Evolutionary conservation across 2,888 invertebrate species (phyloP).

Genomic region (Mycalesis mineus): DNA sequence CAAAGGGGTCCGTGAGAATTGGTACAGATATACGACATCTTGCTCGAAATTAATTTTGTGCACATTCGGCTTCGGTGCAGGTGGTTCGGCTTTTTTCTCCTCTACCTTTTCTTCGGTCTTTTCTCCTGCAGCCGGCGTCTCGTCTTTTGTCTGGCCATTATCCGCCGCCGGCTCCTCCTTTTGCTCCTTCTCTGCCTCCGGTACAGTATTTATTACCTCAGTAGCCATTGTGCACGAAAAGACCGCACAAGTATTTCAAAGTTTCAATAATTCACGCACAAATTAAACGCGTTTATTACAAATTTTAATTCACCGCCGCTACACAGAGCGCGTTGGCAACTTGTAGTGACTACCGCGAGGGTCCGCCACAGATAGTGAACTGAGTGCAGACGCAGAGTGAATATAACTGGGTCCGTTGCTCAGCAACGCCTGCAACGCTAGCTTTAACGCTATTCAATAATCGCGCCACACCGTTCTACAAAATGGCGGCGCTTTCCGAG

Average conservation of each 20-base stretch:
- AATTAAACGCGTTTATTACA: constrained; percentile 16
- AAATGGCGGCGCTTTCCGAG: constrained; percentile 41
- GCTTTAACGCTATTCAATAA: constrained; percentile 35
- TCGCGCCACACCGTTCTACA: constrained; percentile 34
- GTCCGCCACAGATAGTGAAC: constrained; percentile 38
- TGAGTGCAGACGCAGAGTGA: constrained; percentile 30
- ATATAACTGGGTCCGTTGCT: constrained; percentile 39
- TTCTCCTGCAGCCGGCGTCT: constrained; percentile 64
- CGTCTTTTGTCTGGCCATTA: constrained; percentile 67
- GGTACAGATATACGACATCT: constrained; percentile 95
- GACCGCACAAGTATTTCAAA: constrained; percentile 33
- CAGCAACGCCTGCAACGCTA: constrained; percentile 49
- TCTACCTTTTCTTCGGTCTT: constrained; percentile 68
- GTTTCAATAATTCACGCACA: constrained; percentile 35
- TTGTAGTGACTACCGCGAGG: constrained; percentile 32
- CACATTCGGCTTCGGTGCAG: constrained; percentile 86
- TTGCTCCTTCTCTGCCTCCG: constrained; percentile 80
- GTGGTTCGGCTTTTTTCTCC: constrained; percentile 80
- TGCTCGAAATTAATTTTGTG: constrained; percentile 94
- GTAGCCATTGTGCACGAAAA: constrained; percentile 80
- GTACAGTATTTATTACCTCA: constrained; percentile 85
- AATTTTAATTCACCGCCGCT: constrained; percentile 36
- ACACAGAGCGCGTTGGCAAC: constrained; percentile 33
- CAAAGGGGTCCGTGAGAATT: constrained; percentile 93
- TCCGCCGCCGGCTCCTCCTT: constrained; percentile 75